Base-by-base conservation (phyloP, 1,140 invertebrate genomes). In the Chelonus insularis region DNA sequence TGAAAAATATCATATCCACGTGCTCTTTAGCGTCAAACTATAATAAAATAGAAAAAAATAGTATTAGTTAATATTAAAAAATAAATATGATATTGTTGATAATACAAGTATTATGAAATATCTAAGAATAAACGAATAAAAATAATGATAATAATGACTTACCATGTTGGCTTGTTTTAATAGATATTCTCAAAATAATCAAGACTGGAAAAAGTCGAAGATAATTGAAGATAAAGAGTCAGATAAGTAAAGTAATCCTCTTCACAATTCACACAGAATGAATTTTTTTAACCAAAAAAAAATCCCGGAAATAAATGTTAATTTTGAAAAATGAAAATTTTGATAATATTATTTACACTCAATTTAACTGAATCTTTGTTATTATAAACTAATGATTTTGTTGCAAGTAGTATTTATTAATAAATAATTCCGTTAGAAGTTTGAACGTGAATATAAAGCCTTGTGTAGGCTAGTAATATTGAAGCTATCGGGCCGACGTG, bases 401-500 rank as follows among this genome's bases (percentile, higher is more conserved):
- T 7, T 1, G 6, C 11, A 9, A 32, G 6, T 7, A 32, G 36
- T 12, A 41, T 51, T 48, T 23, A 41, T 37, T 60, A 29, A 29
- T 29, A 7, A 29, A 29, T 29, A 29, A 29, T 29, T 29, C 25
- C 25, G 25, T 29, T 37, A n/a, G 7, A 37, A 37, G n/a, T 37
- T 29, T 7, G 7, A 29, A 29, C 25, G 25, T 3, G 25, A 29
- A 29, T 29, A 14, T 4, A 21, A 18, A 47, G 11, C 18, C 25
- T 50, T 50, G 5, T 50, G 21, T 50, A n/a, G 47, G 9, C 25
- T 12, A 6, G 21, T 50, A 23, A 21, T 20, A 47, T 18, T 32
- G 16, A 21, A 21, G 14, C 21, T 34, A 60, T 25, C 20, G 70
- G 66, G 68, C 71, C 71, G 70, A 67, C 64, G 67, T 67, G 68